Evolutionary conservation across 2,113 vertebrate species (phyloP), one percentile per base, ranked within the genome.

Genomic region (Notothenia rossii): DNA sequence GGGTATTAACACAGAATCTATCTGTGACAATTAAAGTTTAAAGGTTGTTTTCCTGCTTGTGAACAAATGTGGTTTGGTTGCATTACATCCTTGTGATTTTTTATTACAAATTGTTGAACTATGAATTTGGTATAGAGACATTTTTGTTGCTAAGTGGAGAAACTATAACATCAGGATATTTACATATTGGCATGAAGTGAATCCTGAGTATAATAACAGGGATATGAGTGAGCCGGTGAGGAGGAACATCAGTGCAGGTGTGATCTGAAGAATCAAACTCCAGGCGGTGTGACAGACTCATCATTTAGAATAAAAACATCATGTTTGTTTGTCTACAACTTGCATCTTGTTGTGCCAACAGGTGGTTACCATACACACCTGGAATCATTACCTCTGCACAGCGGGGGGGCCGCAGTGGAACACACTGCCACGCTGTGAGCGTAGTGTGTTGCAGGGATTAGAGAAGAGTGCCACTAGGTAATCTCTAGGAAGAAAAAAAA

Each of bases 361-460:
- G 92, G 92, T 92, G 89, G 82, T 75, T 92, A 87, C 79, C 83
- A 68, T 62, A 75, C 87, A 87, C 91, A 90, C 87, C 88, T 90
- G 89, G 89, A 89, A 89, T 90, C 88, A 91, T 92, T 88, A 89
- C 83, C 49, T 49, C 54, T 67, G 55, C 88, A 72, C 90, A 93
- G 88, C 83, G 20, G 91, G 89, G 65, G 43, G 68, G 61, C 86
- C 88, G 60, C 83, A 73, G 79, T 73, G 82, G 85, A 90, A 86
- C 89, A 87, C 75, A 76, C 75, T 56, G 72, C 25, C 88, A 81
- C 36, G 82, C 93, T 91, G 91, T 66, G 91, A 84, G 89, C 88
- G 40, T 83, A 81, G 83, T 77, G 77, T 46, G 88, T 68, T 67
- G 67, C 60, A 75, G 76, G 86, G 85, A 85, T 88, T 82, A 79